Conservation (phyloP, 2,113 vertebrate genomes). For the Rhadina sibilatrix region DNA sequence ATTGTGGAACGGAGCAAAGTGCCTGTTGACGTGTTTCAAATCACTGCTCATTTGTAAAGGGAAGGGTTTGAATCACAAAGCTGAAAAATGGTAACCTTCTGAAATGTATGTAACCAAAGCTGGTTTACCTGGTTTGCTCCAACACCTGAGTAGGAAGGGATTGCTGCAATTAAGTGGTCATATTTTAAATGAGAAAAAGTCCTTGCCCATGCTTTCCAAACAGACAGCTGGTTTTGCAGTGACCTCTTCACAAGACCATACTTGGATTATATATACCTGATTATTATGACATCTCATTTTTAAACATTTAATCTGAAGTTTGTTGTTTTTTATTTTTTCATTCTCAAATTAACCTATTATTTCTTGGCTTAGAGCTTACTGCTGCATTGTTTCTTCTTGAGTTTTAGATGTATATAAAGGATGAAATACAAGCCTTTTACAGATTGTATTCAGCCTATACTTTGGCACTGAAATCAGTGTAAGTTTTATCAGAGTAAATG, state of each 20-base stretch:
- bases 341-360: not conserved
- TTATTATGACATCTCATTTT: conserved; percentile 10
- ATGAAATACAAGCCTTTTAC: not conserved
- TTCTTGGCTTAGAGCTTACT: conserved; percentile 19
- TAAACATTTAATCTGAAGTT: not conserved
- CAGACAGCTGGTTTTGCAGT: not conserved
- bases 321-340: not conserved
- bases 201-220: not conserved
- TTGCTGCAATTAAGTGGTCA: not conserved
- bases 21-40: not conserved
- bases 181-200: not conserved
- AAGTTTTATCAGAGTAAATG: conserved; percentile 25
- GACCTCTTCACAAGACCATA: not conserved
- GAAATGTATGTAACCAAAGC: not conserved
- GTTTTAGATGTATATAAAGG: not conserved
- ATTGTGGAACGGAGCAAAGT: not conserved
- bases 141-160: not conserved
- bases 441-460: not conserved
- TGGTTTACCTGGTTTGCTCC: not conserved
- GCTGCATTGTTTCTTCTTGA: not conserved
- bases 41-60: not conserved
- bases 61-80: not conserved
- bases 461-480: not conserved
- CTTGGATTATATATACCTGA: not conserved
- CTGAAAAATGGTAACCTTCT: not conserved